Evolutionary conservation across 2,797 vertebrate genomes (phyloP).

Genomic region (Natrix natrix): DNA sequence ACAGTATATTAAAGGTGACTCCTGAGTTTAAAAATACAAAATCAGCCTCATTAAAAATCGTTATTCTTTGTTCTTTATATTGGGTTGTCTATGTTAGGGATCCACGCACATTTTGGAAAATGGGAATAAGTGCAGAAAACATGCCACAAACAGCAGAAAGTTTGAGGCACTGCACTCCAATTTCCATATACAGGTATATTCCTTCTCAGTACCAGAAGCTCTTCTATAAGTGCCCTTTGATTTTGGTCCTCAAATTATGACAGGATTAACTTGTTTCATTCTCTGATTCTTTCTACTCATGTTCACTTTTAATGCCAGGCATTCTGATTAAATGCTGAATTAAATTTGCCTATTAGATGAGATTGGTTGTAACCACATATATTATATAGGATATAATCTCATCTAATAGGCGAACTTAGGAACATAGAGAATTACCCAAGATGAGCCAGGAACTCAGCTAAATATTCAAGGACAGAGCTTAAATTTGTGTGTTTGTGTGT

Average conservation of each 20-base stretch:
- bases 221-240: neutral
- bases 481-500: too few species aligned
- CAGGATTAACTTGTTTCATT: neutral
- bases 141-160: neutral
- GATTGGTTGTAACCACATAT: neutral
- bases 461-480: neutral
- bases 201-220: neutral
- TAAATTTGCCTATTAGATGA: neutral
- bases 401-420: neutral
- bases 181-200: neutral
- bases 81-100: neutral
- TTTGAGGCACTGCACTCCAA: neutral
- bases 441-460: neutral
- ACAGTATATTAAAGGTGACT: neutral
- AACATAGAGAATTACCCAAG: neutral
- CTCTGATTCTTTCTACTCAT: neutral
- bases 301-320: neutral
- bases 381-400: neutral
- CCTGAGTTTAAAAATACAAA: neutral
- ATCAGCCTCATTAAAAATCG: neutral
- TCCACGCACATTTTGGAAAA: neutral
- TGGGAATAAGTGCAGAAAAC: neutral
- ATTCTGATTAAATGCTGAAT: neutral
- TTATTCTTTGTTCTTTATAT: neutral
- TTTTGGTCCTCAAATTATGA: neutral